phyloP scores from a whole-genome alignment of 2,797 vertebrate genomes.

The Enteromius treurensis region DNA sequence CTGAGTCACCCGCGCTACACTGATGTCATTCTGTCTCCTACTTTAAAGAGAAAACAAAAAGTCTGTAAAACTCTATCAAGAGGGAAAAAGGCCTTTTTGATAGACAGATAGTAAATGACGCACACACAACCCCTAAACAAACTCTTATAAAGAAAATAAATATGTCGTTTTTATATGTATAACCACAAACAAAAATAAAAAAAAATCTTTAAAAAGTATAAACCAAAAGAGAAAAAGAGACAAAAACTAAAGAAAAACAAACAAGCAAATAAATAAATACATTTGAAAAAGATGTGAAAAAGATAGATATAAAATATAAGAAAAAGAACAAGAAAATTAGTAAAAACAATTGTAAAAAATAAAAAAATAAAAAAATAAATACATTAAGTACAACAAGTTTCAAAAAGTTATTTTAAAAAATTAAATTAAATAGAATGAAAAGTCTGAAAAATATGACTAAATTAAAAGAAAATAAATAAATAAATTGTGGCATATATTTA shows the following conservation, averaged over 20 bases:
- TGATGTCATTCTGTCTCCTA: conserved; percentile 23
- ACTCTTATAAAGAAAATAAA: background rate
- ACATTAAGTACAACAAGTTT: no score
- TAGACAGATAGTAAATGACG: background rate
- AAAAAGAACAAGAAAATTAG: no score
- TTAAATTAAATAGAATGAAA: no score
- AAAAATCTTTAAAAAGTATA: background rate
- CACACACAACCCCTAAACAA: background rate
- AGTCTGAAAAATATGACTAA: no score
- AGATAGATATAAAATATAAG: no score
- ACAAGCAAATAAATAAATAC: background rate
- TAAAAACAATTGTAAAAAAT: no score
- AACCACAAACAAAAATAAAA: background rate
- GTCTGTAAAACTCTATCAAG: background rate
- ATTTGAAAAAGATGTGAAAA: no score
- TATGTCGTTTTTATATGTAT: background rate
- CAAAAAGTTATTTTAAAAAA: no score
- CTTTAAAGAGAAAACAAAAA: background rate
- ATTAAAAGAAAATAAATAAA: background rate
- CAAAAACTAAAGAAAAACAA: background rate
- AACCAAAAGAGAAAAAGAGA: background rate
- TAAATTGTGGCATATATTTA: background rate
- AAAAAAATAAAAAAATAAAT: background rate
- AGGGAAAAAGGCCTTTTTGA: background rate
- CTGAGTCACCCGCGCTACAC: background rate